phyloP scores from a whole-genome alignment of 1,140 invertebrate genomes.

The Calliopsis andreniformis region DNA sequence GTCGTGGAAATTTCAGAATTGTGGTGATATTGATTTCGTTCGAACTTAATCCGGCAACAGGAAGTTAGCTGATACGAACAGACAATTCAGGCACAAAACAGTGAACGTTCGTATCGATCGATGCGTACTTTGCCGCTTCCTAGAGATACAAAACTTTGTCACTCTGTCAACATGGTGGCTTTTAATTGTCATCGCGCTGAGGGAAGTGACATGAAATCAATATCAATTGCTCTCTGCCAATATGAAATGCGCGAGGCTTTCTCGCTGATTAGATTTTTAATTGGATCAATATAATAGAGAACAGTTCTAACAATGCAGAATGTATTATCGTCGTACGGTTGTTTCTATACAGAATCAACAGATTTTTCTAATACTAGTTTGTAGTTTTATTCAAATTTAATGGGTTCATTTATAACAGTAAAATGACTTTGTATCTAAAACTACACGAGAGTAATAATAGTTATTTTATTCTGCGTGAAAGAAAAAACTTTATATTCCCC shows the following conservation, averaged over 20 bases:
- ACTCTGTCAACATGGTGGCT: constrained; percentile 1
- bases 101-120: constrained; percentile 15
- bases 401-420: too few species aligned
- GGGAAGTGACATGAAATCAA: background rate
- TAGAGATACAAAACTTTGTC: constrained; percentile 4
- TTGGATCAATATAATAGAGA: too few species aligned
- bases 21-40: background rate
- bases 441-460: too few species aligned
- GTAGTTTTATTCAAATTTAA: too few species aligned
- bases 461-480: too few species aligned
- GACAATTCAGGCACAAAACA: background rate
- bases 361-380: too few species aligned
- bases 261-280: too few species aligned
- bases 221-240: constrained; percentile 1
- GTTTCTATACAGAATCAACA: too few species aligned
- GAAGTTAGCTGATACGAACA: background rate
- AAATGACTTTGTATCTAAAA: too few species aligned
- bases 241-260: background rate
- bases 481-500: too few species aligned
- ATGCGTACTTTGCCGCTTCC: background rate
- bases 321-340: too few species aligned
- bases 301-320: too few species aligned
- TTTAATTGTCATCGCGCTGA: background rate
- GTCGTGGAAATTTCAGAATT: background rate
- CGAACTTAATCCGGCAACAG: background rate